Evolutionary conservation across 2,113 vertebrate genomes (phyloP).

Genomic region (Australoheros scitulus): DNA sequence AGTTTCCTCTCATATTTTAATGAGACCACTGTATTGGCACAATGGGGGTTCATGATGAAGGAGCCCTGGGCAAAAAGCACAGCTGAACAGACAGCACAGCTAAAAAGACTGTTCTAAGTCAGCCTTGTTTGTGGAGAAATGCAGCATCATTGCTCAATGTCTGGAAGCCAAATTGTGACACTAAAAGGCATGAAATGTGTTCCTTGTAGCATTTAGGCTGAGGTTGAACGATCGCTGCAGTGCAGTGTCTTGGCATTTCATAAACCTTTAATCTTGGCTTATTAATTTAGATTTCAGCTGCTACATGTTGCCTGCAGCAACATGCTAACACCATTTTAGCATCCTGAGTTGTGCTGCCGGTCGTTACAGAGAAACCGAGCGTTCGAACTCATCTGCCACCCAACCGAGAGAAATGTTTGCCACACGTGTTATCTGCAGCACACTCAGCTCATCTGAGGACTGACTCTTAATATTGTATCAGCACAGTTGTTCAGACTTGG

Average conservation of each 20-base stretch:
- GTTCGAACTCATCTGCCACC: not conserved
- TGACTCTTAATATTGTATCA: not conserved
- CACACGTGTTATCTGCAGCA: not conserved
- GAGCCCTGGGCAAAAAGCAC: not conserved
- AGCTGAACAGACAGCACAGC: not conserved
- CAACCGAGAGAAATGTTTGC: not conserved
- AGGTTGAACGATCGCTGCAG: not conserved
- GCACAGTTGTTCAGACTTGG: not conserved
- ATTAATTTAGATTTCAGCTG: constrained; percentile 13
- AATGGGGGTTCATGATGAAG: not conserved
- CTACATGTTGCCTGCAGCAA: constrained; percentile 2
- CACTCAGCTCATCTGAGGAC: not conserved
- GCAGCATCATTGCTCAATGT: not conserved
- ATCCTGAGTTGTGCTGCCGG: not conserved
- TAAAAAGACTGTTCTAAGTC: not conserved
- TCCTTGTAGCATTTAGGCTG: not conserved
- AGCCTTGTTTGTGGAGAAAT: not conserved
- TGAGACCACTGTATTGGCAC: constrained; percentile 12
- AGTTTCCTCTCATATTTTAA: constrained; percentile 40
- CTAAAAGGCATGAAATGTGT: not conserved
- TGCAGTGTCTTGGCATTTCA: constrained; percentile 5
- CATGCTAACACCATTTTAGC: not conserved
- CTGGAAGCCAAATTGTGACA: not conserved
- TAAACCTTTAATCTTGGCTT: constrained; percentile 16
- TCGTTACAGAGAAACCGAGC: not conserved